A percentile compares a stretch with the other conserved stretches of the same genome.
Evolutionary conservation across 2,888 invertebrate species (phyloP).

Genomic region (Oxycera nigricornis): DNA sequence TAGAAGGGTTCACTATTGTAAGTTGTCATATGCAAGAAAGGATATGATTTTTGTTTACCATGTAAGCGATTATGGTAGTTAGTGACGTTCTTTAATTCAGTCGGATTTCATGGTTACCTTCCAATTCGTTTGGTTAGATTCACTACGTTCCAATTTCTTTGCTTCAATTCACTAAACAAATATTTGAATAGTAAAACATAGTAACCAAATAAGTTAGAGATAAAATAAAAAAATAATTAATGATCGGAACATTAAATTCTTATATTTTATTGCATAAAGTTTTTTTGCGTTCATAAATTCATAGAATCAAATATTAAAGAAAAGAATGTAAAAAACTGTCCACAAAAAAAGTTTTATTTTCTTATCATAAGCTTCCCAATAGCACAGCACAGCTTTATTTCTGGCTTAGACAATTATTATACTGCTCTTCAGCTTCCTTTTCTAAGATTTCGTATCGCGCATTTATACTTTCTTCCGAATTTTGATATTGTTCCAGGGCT

Average conservation of each 20-base stretch:
- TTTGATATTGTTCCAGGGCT: slow-evolving; percentile 45
- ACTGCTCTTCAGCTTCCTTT: slow-evolving; percentile 45
- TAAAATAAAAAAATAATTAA: no score
- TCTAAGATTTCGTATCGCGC: slow-evolving; percentile 43
- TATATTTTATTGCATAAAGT: background rate
- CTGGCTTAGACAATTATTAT: slow-evolving; percentile 37
- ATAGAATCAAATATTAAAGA: background rate
- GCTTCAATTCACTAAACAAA: no score
- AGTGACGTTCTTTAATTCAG: no score
- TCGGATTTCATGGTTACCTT: no score
- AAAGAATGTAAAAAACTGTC: background rate
- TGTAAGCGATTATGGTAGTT: no score
- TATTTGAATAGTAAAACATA: no score
- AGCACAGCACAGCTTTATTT: background rate
- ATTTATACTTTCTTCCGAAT: slow-evolving; percentile 44
- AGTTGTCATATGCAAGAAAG: no score
- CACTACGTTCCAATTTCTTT: no score
- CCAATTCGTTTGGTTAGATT: no score
- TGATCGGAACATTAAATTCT: background rate
- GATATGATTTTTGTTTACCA: no score
- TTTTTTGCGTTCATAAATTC: slow-evolving; percentile 12
- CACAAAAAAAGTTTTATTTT: slow-evolving; percentile 1
- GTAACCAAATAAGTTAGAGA: no score
- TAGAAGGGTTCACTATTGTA: no score
- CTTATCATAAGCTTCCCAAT: background rate